These are phyloP conservation scores for Chaitophorus viminalis DNA, from an alignment of 2,888 invertebrate genomes.

Conservation along the genomic window DNA sequence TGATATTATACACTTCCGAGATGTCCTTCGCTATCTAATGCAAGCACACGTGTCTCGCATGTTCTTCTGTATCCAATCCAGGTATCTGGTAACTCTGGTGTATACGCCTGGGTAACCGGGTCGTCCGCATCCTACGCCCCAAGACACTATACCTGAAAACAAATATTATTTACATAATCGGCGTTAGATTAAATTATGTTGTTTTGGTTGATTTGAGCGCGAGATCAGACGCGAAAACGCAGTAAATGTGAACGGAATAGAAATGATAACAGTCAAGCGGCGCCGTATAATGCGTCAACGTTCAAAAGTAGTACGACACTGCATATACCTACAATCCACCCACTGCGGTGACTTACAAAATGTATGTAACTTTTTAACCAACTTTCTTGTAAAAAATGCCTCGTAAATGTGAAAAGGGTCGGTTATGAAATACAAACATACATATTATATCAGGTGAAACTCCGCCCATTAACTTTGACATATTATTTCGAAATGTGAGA, in stretches of 20 bases:
- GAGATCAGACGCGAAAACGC: neutral
- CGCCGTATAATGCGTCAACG: neutral
- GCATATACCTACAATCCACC: no score
- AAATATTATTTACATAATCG: neutral
- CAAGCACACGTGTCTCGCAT: constrained; percentile 78
- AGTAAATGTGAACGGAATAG: neutral
- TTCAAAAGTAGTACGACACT: no score
- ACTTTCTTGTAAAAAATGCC: neutral
- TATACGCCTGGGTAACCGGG: constrained; percentile 84
- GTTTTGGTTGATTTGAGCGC: neutral
- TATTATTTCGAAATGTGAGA: no score
- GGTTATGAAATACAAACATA: no score
- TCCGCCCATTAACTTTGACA: no score
- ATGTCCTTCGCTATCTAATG: constrained; percentile 63
- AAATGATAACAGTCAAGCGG: neutral
- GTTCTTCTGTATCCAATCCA: constrained; percentile 76
- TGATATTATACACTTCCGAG: neutral
- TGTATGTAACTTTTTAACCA: no score
- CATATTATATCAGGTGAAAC: no score
- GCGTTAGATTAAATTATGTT: neutral
- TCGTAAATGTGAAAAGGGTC: no score
- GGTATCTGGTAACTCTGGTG: constrained; percentile 80
- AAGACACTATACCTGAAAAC: constrained; percentile 67
- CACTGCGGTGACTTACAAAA: no score
- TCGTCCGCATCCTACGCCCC: constrained; percentile 70